Base-by-base conservation (phyloP, 2,888 invertebrate genomes). In the Drosophila flavopinicola region DNA sequence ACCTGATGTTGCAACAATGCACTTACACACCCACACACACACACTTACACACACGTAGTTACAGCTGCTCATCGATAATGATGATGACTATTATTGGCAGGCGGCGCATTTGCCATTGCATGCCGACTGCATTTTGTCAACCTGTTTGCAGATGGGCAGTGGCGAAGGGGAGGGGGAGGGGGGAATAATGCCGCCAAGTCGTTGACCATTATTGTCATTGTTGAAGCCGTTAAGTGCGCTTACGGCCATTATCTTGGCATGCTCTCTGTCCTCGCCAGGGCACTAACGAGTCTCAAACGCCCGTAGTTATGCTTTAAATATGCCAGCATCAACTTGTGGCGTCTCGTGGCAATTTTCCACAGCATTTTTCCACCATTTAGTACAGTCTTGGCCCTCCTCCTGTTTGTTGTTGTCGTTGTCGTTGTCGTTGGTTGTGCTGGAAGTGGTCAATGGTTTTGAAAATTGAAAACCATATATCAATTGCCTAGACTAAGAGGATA, bases 381-480 rank as follows among this genome's bases (percentile, higher is more conserved):
- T 20, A 39, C 7, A 45, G 27, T 15, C 54, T 23, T 17, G 11
- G 13, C 39, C 17, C n/a, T 3, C n/a, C n/a, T n/a, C n/a, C n/a
- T n/a, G n/a, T n/a, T 30, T 44, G 25, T 2, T 29, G 30, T 24
- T 41, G 25, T 15, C 24, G 30, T 33, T 42, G 56, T 41, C 23
- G 45, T 47, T 52, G 47, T 48, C 32, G n/a, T 47, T 48, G 37
- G 20, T 23, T 37, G 33, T 48, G 45, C 48, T 67, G 66, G 67
- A 63, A 69, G 67, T 78, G 72, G 75, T 77, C 75, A 76, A 80
- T 78, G 77, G 75, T 69, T 85, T 88, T 80, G 79, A 75, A 78
- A 87, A 88, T 87, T 87, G 87, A 87, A 89, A 89, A 78, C 85
- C 80, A 88, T 89, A 89, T 87, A 89, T 89, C 89, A 89, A 88